Percentiles rank a stretch among this genome's conserved stretches.
Conservation (phyloP, 2,888 invertebrate species). For the Apamea crenata region DNA sequence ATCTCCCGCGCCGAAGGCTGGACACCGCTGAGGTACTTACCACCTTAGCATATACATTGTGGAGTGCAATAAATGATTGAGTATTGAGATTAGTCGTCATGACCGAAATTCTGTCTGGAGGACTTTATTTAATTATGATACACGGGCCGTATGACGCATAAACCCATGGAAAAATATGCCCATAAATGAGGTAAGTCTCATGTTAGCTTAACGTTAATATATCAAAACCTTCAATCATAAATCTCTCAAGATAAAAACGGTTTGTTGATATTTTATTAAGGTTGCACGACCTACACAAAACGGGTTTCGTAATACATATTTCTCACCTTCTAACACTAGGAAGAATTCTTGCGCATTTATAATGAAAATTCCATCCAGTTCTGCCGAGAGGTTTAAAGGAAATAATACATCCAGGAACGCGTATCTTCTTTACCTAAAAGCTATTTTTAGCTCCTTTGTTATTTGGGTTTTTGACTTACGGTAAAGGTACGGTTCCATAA, state of each 20-base stretch:
- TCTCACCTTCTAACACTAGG: not conserved
- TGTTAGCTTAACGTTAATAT: not conserved
- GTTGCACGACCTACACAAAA: not conserved
- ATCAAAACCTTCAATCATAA: not conserved
- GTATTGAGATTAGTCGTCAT: too few relatives aligned
- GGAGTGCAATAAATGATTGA: too few relatives aligned
- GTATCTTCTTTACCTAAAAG: not conserved
- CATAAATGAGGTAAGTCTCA: not conserved
- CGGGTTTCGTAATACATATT: conserved; percentile 18
- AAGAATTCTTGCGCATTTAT: conserved; percentile 8
- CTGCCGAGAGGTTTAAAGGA: not conserved
- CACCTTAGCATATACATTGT: too few relatives aligned
- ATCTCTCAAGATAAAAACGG: conserved; percentile 2
- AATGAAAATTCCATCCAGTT: conserved; percentile 15
- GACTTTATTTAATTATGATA: too few relatives aligned
- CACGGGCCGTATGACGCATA: not conserved
- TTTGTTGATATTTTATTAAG: conserved; percentile 9
- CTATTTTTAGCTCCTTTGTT: not conserved
- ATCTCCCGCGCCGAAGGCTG: too few relatives aligned
- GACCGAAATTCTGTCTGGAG: too few relatives aligned
- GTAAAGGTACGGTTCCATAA: not conserved
- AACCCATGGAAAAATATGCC: not conserved
- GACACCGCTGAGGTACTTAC: too few relatives aligned
- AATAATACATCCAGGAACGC: not conserved
- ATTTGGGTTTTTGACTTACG: not conserved